Evolutionary conservation across 2,888 invertebrate genomes (phyloP).

Genomic region (Blastobasis adustella): DNA sequence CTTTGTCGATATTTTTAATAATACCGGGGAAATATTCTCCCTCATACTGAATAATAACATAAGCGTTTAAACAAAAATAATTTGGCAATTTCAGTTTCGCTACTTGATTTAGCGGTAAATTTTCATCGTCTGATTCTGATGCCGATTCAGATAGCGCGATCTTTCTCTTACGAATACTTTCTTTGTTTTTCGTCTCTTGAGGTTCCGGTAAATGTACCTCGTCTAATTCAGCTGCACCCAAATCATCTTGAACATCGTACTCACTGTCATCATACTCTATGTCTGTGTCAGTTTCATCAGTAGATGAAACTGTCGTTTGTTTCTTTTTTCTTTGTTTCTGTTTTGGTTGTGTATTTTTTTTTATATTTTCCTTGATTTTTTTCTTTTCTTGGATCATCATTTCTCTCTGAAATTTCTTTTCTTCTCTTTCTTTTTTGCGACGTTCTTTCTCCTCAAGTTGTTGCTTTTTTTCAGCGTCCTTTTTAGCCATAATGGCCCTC

Average conservation of each 20-base stretch:
- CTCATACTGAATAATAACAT: constrained; percentile 7
- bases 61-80: background rate
- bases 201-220: background rate
- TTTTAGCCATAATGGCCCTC: constrained; percentile 1
- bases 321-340: background rate
- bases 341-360: background rate
- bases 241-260: background rate
- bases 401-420: constrained; percentile 3
- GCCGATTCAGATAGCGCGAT: background rate
- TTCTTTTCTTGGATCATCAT: constrained; percentile 1
- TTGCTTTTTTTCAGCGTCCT: constrained; percentile 2
- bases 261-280: constrained; percentile 7
- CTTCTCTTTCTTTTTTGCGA: constrained; percentile 3
- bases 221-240: background rate
- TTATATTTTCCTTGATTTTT: background rate
- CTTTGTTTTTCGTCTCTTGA: background rate
- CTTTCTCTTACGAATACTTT: background rate
- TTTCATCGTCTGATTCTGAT: constrained; percentile 2
- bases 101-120: background rate
- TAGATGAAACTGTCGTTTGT: constrained; percentile 1
- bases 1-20: constrained; percentile 2
- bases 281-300: constrained; percentile 4
- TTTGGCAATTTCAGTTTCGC: background rate
- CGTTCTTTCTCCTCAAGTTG: constrained; percentile 3
- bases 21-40: constrained; percentile 10